Conservation (phyloP, 2,113 vertebrate genomes). For the Gavia stellata region DNA sequence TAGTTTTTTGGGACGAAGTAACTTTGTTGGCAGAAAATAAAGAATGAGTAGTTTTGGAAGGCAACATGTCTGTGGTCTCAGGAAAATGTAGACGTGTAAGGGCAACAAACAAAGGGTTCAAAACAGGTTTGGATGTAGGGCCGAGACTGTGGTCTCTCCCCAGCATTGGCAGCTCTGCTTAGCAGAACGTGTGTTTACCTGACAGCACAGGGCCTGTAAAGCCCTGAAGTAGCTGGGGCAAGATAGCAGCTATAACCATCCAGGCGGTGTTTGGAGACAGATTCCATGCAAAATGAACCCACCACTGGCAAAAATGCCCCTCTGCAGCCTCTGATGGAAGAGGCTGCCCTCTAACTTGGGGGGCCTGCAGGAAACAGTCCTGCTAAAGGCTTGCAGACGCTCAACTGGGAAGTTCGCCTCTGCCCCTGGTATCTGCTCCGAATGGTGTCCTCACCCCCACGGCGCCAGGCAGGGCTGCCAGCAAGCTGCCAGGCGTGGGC, state of each 20-base stretch:
- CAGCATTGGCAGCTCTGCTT: not conserved
- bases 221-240: not conserved
- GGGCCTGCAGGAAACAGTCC: not conserved
- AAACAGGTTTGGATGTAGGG: not conserved
- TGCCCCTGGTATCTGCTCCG: not conserved
- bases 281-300: not conserved
- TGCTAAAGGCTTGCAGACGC: not conserved
- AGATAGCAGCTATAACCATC: not conserved
- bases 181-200: not conserved
- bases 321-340: not conserved
- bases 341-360: not conserved
- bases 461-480: not conserved
- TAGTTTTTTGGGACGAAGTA: not conserved
- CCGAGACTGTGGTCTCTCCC: not conserved
- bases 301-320: not conserved
- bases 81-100: not conserved
- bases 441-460: not conserved
- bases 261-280: not conserved
- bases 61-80: not conserved
- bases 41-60: not conserved
- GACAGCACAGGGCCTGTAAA: not conserved
- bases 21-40: not conserved
- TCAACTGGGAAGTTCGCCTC: not conserved
- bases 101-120: not conserved
- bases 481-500: not conserved